phyloP scores from a whole-genome alignment of 2,113 vertebrate genomes.

The Eira barbara region DNA sequence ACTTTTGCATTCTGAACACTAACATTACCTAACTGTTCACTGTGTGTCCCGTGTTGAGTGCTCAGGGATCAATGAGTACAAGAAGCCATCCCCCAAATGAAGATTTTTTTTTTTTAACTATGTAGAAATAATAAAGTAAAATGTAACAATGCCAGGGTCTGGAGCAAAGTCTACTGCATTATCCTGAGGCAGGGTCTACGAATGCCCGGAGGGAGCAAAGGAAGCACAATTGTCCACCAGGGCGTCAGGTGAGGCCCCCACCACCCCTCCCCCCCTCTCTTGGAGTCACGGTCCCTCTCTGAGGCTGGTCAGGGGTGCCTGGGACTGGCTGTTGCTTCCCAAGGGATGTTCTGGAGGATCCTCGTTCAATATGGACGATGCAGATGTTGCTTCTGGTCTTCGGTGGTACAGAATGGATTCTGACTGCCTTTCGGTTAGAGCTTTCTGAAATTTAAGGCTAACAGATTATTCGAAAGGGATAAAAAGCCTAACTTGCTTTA shows the following conservation, averaged over 20 bases:
- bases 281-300: neutral
- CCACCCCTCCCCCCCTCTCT: too few relatives aligned
- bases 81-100: neutral
- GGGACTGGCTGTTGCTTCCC: neutral
- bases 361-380: rapidly evolving
- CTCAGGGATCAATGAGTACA: neutral
- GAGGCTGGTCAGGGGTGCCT: neutral
- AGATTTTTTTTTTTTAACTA: neutral
- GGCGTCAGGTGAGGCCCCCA: rapidly evolving
- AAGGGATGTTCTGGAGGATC: neutral
- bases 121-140: neutral
- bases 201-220: neutral
- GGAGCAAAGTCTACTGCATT: neutral
- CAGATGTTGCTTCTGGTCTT: rapidly evolving
- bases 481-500: neutral
- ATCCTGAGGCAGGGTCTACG: neutral
- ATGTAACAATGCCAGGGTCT: too few relatives aligned
- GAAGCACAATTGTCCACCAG: neutral
- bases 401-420: rapidly evolving
- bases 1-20: neutral
- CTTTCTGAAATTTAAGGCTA: neutral
- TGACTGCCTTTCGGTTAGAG: neutral
- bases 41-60: rapidly evolving
- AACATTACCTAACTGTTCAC: neutral
- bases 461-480: neutral